Conservation (phyloP, 2,888 invertebrate genomes). For the Lampropteryx suffumata region DNA sequence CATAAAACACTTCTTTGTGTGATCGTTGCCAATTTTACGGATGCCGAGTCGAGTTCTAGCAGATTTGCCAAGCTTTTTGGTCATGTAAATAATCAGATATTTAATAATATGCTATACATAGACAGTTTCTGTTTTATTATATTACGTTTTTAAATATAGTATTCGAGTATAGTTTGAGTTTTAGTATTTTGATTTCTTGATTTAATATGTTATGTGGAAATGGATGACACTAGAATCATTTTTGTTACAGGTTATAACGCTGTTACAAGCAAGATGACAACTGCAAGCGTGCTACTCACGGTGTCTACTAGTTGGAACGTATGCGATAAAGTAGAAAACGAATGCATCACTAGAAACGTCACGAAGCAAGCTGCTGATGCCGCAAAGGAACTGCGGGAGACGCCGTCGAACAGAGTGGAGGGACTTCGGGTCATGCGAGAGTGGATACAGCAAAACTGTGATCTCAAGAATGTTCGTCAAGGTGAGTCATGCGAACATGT, state of each 20-base stretch:
- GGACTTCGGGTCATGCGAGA: slow-evolving; percentile 85
- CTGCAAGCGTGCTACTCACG: slow-evolving; percentile 68
- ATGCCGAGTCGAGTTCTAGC: no score
- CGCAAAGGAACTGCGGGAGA: slow-evolving; percentile 87
- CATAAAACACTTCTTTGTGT: no score
- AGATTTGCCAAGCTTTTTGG: no score
- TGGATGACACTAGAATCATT: no score
- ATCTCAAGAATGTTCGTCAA: slow-evolving; percentile 86
- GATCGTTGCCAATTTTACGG: no score
- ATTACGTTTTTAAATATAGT: no score
- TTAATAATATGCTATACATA: no score
- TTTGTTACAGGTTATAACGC: slow-evolving; percentile 11
- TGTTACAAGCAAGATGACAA: slow-evolving; percentile 55
- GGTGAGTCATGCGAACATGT: slow-evolving; percentile 65
- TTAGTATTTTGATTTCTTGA: no score
- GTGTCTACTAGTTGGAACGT: slow-evolving; percentile 66
- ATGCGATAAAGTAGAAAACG: slow-evolving; percentile 62
- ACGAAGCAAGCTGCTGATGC: slow-evolving; percentile 74
- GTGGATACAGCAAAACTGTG: slow-evolving; percentile 87
- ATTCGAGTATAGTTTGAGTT: no score
- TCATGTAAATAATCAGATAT: no score
- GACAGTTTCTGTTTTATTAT: no score
- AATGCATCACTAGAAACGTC: slow-evolving; percentile 44
- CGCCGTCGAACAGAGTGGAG: slow-evolving; percentile 84
- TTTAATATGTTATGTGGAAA: no score